Evolutionary conservation across 2,797 vertebrate genomes (phyloP), one percentile per base, ranked within the genome.

Genomic region (Ptychadena robeensis): DNA sequence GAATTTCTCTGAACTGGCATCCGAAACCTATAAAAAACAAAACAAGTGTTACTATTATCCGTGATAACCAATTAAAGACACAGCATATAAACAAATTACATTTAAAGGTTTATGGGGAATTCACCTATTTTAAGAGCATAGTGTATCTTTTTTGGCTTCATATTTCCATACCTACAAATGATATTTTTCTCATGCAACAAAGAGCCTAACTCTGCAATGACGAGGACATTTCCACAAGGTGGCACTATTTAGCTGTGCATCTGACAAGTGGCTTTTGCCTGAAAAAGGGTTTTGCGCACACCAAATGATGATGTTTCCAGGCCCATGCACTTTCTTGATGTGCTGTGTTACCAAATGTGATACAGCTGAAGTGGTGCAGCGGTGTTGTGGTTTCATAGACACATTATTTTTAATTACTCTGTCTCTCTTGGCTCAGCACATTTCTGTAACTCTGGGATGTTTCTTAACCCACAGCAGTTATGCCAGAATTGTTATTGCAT

Each of bases 1-100:
- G 87, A 98, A 94, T 91, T 96, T 97, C 90, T 99, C 97, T 67
- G 97, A 99, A 92, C 92, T 94, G 90, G 96, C 96, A 96, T 99
- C 96, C 37, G 97, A 98, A 83, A 95, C 96, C 97, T 99, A 91
- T 69, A 89, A 89, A 59, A 91, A 38, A 88, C 80, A 90, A 87
- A 83, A 86, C 48, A 11, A 32, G 22, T 2, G 44, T 32, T 15
- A 64, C n/a, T 0, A 25, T 0, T 30, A 57, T 7, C 18, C 40
- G 53, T 25, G 27, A 35, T 48, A 31, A 38, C 5, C 18, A 53
- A 1, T 22, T 53, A n/a, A n/a, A n/a, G n/a, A n/a, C n/a, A 18
- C 44, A 53, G 44, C 18, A 53, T 53, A 53, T 53, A 53, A 6
- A 53, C 22, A 22, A 53, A 22, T 53, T 7, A 53, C 5, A 4